A percentile compares a stretch with the other conserved stretches of the same genome.
Evolutionary conservation across 2,113 vertebrate species (phyloP).

Genomic region (Neogobius melanostomus): DNA sequence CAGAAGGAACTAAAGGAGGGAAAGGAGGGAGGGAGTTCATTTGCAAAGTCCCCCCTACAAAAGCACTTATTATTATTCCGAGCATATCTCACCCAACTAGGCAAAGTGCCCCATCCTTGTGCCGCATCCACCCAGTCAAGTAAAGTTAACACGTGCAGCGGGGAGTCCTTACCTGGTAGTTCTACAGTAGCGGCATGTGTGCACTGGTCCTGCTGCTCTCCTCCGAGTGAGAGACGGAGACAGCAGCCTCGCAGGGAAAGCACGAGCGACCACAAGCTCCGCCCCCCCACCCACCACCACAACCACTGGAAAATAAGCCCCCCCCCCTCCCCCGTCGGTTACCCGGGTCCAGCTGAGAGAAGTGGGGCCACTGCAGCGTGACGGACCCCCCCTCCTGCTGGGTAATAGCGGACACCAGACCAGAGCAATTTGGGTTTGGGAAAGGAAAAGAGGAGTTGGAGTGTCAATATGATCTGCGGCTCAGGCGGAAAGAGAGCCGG

Average conservation of each 20-base stretch:
- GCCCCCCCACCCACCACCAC: neutral
- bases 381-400: too few species aligned
- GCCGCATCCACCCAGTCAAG: too few species aligned
- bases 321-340: neutral
- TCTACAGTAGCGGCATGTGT: neutral
- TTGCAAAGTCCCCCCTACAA: neutral
- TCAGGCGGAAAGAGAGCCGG: too few species aligned
- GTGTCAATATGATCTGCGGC: too few species aligned
- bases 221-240: neutral
- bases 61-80: neutral
- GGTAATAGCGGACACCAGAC: too few species aligned
- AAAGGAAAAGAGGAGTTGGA: too few species aligned
- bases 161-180: neutral
- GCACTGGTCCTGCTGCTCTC: neutral
- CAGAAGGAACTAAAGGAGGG: neutral
- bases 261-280: neutral
- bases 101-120: neutral
- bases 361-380: neutral
- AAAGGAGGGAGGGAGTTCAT: conserved; percentile 1
- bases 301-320: neutral
- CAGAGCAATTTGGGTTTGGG: neutral
- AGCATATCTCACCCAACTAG: neutral
- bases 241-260: neutral
- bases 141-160: neutral
- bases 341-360: neutral